A percentile compares a stretch with the other conserved stretches of the same genome.
Evolutionary conservation across 2,797 vertebrate species (phyloP).

Genomic region (Echeneis naucrates): DNA sequence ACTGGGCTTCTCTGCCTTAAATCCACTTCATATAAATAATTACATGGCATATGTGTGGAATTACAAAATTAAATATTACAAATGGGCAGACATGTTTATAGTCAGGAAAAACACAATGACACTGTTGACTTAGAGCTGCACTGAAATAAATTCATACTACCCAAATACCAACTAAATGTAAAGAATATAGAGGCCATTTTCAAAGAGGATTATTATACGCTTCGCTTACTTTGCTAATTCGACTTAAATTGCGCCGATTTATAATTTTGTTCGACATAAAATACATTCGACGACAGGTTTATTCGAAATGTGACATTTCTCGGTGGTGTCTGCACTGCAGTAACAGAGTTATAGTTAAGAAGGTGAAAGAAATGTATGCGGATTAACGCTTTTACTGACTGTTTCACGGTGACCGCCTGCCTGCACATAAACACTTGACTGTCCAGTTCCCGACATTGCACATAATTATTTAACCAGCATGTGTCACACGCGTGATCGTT

Average conservation of each 20-base stretch:
- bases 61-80: too few species aligned
- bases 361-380: background rate
- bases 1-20: background rate
- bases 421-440: background rate
- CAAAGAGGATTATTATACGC: background rate
- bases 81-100: background rate
- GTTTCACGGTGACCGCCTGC: fast-evolving
- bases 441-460: background rate
- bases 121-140: background rate
- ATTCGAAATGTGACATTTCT: background rate
- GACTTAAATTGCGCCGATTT: background rate
- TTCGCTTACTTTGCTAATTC: too few species aligned
- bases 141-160: conserved; percentile 5
- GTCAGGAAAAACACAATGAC: background rate
- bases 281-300: background rate
- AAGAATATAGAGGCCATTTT: conserved; percentile 11
- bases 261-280: background rate
- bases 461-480: background rate
- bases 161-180: background rate
- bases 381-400: background rate
- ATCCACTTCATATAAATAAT: too few species aligned
- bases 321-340: background rate
- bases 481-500: background rate
- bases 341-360: background rate
- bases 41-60: background rate